phyloP scores from a whole-genome alignment of 1,140 invertebrate genomes.

The Drosophila subpulchrella region DNA sequence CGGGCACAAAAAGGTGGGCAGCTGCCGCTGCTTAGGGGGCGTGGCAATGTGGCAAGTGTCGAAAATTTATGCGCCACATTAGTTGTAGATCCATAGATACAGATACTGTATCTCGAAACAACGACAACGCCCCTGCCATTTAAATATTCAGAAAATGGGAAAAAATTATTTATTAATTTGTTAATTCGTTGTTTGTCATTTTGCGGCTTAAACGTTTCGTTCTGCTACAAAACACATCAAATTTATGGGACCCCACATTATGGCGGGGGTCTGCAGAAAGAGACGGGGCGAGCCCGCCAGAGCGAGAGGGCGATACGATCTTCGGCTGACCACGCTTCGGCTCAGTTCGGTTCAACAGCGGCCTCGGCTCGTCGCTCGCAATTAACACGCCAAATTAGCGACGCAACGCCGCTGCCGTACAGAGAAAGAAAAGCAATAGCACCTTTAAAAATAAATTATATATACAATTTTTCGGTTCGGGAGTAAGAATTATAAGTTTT shows the following conservation, averaged over 20 bases:
- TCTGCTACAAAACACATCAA: constrained; percentile 77
- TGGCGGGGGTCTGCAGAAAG: constrained; percentile 8
- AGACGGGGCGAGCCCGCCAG: background rate
- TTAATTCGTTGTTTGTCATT: constrained; percentile 84
- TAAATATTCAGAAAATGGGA: constrained; percentile 28
- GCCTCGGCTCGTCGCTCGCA: constrained; percentile 65
- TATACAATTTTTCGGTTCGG: no score
- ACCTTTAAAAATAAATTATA: no score
- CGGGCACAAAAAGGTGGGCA: constrained; percentile 39
- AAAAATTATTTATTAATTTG: constrained; percentile 83
- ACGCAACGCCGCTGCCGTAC: constrained; percentile 42
- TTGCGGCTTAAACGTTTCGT: constrained; percentile 84
- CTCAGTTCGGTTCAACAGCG: constrained; percentile 38
- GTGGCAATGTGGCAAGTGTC: constrained; percentile 52
- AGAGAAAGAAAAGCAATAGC: background rate
- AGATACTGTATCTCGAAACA: constrained; percentile 52
- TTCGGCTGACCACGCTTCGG: constrained; percentile 49
- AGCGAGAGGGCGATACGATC: constrained; percentile 14
- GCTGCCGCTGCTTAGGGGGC: constrained; percentile 23
- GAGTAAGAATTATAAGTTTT: no score
- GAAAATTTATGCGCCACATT: constrained; percentile 73
- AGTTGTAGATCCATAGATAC: constrained; percentile 57
- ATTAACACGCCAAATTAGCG: constrained; percentile 81
- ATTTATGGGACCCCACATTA: constrained; percentile 69
- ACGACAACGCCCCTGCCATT: constrained; percentile 48